Percentiles rank a stretch among this genome's conserved stretches.
These are phyloP conservation scores for Stenotaenia linearis DNA, from an alignment of 2,888 invertebrate genomes.

Conservation along the genomic window DNA sequence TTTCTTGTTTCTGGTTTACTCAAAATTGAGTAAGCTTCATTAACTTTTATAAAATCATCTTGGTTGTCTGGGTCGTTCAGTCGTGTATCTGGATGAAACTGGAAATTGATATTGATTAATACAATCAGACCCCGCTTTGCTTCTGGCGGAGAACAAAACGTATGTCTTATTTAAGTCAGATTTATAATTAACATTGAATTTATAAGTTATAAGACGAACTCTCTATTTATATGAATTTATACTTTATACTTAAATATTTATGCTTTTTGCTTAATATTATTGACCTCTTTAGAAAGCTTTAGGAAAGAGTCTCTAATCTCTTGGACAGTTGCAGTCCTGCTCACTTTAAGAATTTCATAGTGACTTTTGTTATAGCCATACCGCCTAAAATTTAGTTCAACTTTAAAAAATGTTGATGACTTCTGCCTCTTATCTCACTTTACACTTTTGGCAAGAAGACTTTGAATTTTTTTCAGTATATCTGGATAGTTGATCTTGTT, in stretches of 20 bases:
- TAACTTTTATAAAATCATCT: background rate
- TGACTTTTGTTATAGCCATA: background rate
- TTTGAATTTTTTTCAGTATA: background rate
- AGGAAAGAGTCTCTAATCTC: conserved; percentile 72
- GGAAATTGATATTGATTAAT: conserved; percentile 51
- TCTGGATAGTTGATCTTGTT: too few species aligned
- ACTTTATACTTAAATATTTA: conserved; percentile 46
- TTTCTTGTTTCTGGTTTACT: background rate
- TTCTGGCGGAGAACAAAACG: too few species aligned
- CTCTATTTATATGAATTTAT: too few species aligned
- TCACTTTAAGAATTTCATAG: conserved; percentile 44
- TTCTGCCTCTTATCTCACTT: background rate
- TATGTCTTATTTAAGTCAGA: too few species aligned
- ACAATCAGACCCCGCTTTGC: too few species aligned
- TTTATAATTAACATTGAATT: too few species aligned
- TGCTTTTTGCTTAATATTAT: conserved; percentile 28
- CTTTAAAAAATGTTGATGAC: background rate
- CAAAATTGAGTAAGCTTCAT: conserved; percentile 19
- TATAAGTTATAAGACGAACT: too few species aligned
- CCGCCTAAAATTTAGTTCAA: background rate
- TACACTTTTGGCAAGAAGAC: background rate
- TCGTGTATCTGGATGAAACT: conserved; percentile 29
- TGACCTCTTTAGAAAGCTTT: conserved; percentile 69
- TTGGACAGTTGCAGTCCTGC: conserved; percentile 59
- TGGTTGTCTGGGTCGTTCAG: conserved; percentile 20